A percentile compares a stretch with the other conserved stretches of the same genome.
Conservation (phyloP, 2,888 invertebrate species). For the Theretra japonica region DNA sequence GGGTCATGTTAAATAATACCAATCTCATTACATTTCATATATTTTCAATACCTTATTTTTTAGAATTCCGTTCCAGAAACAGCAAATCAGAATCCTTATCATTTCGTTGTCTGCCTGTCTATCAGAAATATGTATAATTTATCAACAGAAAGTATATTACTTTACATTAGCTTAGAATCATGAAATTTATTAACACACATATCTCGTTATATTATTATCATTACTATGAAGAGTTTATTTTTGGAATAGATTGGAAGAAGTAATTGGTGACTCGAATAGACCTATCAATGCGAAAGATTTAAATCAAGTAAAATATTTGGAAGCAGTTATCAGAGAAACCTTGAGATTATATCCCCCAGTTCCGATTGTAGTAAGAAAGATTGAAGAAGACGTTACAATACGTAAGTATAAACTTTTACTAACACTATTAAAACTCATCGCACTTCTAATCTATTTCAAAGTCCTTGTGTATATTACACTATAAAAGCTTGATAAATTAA, state of each 20-base stretch:
- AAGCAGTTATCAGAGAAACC: slow-evolving; percentile 5
- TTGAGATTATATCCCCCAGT: slow-evolving; percentile 13
- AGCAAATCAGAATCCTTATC: background rate
- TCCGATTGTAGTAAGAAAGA: background rate
- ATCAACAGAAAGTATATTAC: too few species aligned
- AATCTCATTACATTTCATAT: too few species aligned
- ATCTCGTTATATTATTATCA: too few species aligned
- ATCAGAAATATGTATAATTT: too few species aligned
- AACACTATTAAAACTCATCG: background rate
- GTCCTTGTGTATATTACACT: background rate
- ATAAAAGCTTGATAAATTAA: too few species aligned
- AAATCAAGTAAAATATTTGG: background rate
- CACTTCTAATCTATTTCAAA: background rate
- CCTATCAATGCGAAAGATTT: slow-evolving; percentile 5
- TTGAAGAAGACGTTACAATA: slow-evolving; percentile 10
- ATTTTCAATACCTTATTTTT: background rate
- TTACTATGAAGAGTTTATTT: background rate
- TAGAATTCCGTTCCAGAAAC: background rate
- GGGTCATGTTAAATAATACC: too few species aligned
- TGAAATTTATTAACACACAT: too few species aligned
- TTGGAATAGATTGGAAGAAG: background rate
- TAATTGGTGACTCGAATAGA: background rate
- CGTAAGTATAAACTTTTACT: background rate
- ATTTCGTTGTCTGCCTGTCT: background rate
- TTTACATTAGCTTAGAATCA: too few species aligned